A percentile compares a stretch with the other conserved stretches of the same genome.
Evolutionary conservation across 1,140 invertebrate genomes (phyloP).

Genomic region (Melitaea cinxia): DNA sequence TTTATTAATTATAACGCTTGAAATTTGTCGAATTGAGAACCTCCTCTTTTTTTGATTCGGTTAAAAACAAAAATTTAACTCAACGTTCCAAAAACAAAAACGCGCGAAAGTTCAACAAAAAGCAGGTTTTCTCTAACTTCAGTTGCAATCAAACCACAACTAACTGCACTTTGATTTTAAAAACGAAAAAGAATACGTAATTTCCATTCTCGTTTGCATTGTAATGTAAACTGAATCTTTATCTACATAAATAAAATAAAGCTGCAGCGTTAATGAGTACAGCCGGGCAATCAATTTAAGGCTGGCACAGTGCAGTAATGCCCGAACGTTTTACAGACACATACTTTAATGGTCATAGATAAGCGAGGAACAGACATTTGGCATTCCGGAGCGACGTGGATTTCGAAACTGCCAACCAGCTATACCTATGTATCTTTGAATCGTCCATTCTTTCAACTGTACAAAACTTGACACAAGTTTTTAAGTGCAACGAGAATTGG

Average conservation of each 20-base stretch:
- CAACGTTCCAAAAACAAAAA: not conserved
- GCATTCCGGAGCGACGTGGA: conserved; percentile 30
- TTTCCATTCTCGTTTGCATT: not conserved
- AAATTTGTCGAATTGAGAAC: too few species aligned
- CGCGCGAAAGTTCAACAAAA: not conserved
- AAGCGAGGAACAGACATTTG: conserved; percentile 37
- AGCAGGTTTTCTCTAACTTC: not conserved
- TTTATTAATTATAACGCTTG: too few species aligned
- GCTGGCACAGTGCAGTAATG: conserved; percentile 34
- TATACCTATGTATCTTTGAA: conserved; percentile 7
- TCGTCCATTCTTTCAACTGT: conserved; percentile 13
- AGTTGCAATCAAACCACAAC: not conserved
- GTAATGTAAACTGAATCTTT: not conserved
- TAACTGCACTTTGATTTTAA: not conserved
- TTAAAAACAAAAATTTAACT: too few species aligned
- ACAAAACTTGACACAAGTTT: conserved; percentile 13
- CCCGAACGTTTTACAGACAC: conserved; percentile 34
- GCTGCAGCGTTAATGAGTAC: conserved; percentile 19
- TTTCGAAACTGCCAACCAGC: conserved; percentile 34
- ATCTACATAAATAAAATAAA: conserved; percentile 16
- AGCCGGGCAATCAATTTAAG: conserved; percentile 33
- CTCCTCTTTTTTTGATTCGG: too few species aligned
- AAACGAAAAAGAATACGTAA: not conserved
- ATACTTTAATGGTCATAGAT: conserved; percentile 35
- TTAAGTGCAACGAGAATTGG: conserved; percentile 12